Evolutionary conservation across 2,797 vertebrate species (phyloP).

Genomic region (Megalops cyprinoides): DNA sequence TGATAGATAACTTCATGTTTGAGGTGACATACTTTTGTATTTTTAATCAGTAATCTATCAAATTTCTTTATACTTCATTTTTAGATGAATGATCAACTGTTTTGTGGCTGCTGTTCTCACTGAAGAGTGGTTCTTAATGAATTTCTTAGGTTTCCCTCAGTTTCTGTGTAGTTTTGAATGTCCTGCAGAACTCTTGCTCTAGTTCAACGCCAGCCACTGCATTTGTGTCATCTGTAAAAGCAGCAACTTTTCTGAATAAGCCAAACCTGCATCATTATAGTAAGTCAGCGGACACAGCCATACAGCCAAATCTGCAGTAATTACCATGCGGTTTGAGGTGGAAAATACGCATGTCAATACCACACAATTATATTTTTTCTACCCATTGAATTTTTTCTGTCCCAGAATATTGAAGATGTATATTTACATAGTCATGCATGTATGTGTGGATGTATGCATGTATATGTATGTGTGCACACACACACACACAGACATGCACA

Average conservation of each 20-base stretch:
- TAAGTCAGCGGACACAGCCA: not conserved
- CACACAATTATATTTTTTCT: constrained; percentile 10
- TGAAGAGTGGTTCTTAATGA: not conserved
- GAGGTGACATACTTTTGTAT: not conserved
- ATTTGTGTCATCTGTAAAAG: not conserved
- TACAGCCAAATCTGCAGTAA: constrained; percentile 6
- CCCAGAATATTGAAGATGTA: too few species aligned
- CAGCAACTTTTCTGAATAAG: not conserved
- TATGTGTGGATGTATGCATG: too few species aligned
- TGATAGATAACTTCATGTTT: not conserved
- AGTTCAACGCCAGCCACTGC: not conserved
- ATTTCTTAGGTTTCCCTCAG: not conserved
- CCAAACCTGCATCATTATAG: not conserved
- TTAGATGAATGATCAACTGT: not conserved
- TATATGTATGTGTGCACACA: too few species aligned
- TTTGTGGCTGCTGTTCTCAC: not conserved
- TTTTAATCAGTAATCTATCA: not conserved
- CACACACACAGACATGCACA: too few species aligned
- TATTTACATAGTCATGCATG: too few species aligned
- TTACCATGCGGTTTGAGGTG: not conserved
- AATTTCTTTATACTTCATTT: not conserved
- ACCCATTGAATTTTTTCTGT: not conserved
- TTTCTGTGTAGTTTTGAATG: not conserved
- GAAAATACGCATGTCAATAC: not conserved
- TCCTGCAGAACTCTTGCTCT: not conserved